A percentile compares a stretch with the other conserved stretches of the same genome.
phyloP scores from a whole-genome alignment of 37 sponge, comb jelly and placozoan species.

The Oscarella lobularis region DNA sequence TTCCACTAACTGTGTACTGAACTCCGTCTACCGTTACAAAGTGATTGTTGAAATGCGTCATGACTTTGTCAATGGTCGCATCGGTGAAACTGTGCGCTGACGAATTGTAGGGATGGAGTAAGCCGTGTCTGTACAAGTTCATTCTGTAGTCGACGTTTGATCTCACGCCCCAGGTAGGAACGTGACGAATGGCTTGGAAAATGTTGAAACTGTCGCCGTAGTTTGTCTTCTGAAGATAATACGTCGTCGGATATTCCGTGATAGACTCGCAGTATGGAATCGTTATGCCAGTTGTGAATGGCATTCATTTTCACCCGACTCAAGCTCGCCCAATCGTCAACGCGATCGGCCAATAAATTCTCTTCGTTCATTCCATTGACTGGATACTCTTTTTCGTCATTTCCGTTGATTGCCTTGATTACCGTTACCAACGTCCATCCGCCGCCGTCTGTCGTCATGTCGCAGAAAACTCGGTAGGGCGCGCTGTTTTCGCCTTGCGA shows the following conservation, averaged over 20 bases:
- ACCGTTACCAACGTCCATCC: not conserved
- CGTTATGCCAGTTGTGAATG: not conserved
- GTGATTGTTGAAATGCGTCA: not conserved
- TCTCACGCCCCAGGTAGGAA: not conserved
- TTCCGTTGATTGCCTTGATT: not conserved
- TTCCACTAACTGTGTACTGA: not conserved
- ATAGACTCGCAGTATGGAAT: not conserved
- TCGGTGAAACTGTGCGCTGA: not conserved
- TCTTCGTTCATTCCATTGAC: not conserved
- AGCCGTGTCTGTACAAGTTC: not conserved
- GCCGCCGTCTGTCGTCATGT: not conserved
- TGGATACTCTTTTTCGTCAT: not conserved
- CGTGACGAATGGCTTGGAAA: not conserved
- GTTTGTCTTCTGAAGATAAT: not conserved
- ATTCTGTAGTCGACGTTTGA: not conserved
- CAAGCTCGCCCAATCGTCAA: not conserved
- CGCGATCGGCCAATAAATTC: not conserved
- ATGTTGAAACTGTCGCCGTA: not conserved
- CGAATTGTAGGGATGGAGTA: not conserved
- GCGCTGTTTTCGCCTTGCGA: not conserved
- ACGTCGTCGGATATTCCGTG: no score
- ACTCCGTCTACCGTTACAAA: not conserved
- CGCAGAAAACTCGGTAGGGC: not conserved
- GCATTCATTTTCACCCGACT: not conserved
- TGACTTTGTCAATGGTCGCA: not conserved